Percentiles rank a stretch among this genome's conserved stretches.
Evolutionary conservation across 2,888 invertebrate species (phyloP).

Genomic region (Drosophila rubida): DNA sequence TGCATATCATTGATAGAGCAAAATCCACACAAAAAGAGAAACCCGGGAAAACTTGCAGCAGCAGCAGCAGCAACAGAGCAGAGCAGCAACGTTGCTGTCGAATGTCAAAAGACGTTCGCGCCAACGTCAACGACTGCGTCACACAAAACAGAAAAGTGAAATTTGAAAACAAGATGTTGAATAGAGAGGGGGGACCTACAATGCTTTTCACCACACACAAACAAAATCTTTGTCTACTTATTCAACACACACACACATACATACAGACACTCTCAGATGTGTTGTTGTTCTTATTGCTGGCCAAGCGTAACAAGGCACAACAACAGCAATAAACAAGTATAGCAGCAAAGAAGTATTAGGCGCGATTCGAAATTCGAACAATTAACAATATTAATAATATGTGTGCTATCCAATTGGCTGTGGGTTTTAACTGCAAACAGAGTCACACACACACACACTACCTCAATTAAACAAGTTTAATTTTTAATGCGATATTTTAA

Average conservation of each 20-base stretch:
- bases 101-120: slow-evolving; percentile 25
- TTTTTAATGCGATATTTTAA: slow-evolving; percentile 47
- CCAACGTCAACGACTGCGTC: slow-evolving; percentile 21
- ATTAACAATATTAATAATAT: slow-evolving; percentile 30
- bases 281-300: slow-evolving; percentile 26
- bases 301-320: slow-evolving; percentile 30
- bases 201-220: slow-evolving; percentile 12
- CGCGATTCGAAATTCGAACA: slow-evolving; percentile 38
- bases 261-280: neutral
- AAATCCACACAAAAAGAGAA: slow-evolving; percentile 37
- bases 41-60: slow-evolving; percentile 47
- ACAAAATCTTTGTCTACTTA: slow-evolving; percentile 23
- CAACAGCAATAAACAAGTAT: slow-evolving; percentile 4
- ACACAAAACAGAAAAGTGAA: slow-evolving; percentile 65
- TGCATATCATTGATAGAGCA: slow-evolving; percentile 35
- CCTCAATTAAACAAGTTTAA: slow-evolving; percentile 63
- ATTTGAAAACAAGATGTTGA: slow-evolving; percentile 53
- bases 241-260: slow-evolving; percentile 7
- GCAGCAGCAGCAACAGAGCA: slow-evolving; percentile 11
- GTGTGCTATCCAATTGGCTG: slow-evolving; percentile 29
- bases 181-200: slow-evolving; percentile 4
- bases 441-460: slow-evolving; percentile 5
- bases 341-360: slow-evolving; percentile 15
- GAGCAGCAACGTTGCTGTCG: neutral
- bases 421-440: slow-evolving; percentile 10